Evolutionary conservation across 2,797 vertebrate species (phyloP), one percentile per base, ranked within the genome.

Genomic region (Mallotus villosus): DNA sequence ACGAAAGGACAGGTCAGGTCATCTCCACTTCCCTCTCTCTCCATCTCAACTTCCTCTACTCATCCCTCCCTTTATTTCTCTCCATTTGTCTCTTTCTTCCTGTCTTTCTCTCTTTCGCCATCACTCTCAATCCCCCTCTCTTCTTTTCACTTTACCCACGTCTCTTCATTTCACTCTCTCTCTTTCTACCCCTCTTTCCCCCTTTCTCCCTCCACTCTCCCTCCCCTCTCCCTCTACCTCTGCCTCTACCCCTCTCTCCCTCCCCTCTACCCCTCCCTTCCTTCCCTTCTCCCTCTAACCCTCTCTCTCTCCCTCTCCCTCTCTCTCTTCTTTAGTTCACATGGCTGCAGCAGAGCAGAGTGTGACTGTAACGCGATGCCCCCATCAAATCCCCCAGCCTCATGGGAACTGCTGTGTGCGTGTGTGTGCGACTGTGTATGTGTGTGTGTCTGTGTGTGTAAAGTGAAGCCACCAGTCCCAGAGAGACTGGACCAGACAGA

Each of bases 401-500:
- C 25, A 67, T 17, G 66, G 27, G 27, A 51, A 34, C 49, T 49
- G 59, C 78, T 67, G 68, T 77, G 59, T 83, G 68, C 79, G 75
- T 74, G 73, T 81, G 53, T 58, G 67, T 17, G 67, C 22, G 27
- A 4, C 53, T 25, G 29, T 41, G 67, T 37, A n/a, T 16, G 53
- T 34, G 53, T 37, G 53, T 9, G 67, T 24, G 67, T 41, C n/a
- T 59, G 29, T 59, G 49, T 29, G 24, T 32, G 51, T 57, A 24
- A 25, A 19, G 5, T 8, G 51, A 57, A 55, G 51, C 49, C 49
- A 24, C 25, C 66, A 16, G 12, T 88, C 90, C 95, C 92, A 83
- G 74, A 78, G 93, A 94, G 96, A 93, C 92, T 87, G 81, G 91
- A 91, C 88, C 92, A 95, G 93, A 94, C 93, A 94, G 94, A 96